Conservation (phyloP, 2,113 vertebrate genomes). For the Okapia johnstoni region DNA sequence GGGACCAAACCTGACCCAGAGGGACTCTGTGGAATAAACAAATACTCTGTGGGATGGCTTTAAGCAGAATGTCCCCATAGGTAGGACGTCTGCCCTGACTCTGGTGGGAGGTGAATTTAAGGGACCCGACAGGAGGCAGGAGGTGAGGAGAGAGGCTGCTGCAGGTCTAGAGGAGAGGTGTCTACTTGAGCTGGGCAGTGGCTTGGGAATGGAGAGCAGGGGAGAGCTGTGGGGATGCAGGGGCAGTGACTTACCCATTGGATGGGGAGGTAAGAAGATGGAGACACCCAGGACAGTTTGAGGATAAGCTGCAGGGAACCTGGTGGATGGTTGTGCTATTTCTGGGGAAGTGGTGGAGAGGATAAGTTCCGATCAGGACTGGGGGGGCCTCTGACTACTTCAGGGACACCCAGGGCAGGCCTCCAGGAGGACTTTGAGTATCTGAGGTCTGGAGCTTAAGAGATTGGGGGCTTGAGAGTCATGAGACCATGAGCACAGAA, state of each 20-base stretch:
- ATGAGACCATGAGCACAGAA: not conserved
- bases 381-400: not conserved
- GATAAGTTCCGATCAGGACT: not conserved
- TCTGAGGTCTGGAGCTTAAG: not conserved
- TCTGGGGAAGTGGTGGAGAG: not conserved
- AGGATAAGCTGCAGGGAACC: not conserved
- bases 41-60: not conserved
- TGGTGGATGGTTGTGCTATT: rapidly evolving
- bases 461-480: not conserved
- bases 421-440: not conserved
- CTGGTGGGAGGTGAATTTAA: not conserved
- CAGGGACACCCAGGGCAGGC: not conserved
- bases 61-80: not conserved
- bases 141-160: no score
- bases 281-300: not conserved
- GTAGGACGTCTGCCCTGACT: not conserved
- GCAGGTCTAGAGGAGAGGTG: not conserved
- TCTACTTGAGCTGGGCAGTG: not conserved
- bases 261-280: not conserved
- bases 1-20: not conserved
- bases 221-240: not conserved
- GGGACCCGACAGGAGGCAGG: not conserved
- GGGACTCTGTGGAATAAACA: not conserved
- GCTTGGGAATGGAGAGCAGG: not conserved
- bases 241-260: not conserved